phyloP scores from a whole-genome alignment of 2,113 vertebrate species.

The Cebus imitator region DNA sequence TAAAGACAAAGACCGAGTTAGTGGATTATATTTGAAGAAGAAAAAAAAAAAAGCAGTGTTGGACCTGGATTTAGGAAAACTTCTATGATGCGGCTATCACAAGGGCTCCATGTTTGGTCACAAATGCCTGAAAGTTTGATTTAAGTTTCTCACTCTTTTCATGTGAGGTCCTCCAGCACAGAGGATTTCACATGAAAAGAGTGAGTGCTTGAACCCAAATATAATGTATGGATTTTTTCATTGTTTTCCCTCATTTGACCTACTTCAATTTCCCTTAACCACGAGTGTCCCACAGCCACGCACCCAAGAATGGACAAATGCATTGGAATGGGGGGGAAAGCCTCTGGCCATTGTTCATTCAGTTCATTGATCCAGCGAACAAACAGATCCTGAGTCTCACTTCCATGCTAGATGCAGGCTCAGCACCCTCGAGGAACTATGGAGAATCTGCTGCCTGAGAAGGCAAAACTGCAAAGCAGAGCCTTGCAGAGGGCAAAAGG shows the following conservation, averaged over 20 bases:
- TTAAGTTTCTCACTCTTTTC: no score
- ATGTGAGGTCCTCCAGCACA: no score
- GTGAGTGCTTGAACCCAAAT: not conserved
- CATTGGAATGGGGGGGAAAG: not conserved
- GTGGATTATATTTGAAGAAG: not conserved
- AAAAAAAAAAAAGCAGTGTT: not conserved
- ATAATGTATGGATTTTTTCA: not conserved
- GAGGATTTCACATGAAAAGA: not conserved
- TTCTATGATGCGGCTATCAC: not conserved
- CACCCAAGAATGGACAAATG: not conserved
- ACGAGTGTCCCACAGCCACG: not conserved
- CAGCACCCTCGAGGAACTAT: not conserved
- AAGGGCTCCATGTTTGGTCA: not conserved
- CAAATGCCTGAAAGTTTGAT: not conserved
- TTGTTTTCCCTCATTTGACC: not conserved
- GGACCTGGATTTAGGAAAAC: not conserved
- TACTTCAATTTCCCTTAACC: not conserved
- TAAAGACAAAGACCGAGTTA: not conserved
- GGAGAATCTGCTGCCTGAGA: not conserved
- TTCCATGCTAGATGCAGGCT: not conserved
- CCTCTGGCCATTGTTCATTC: no score
- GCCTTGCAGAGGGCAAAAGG: not conserved
- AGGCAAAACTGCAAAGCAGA: not conserved
- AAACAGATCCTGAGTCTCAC: not conserved
- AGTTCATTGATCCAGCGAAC: not conserved